These are phyloP conservation scores for Cacoxenus indagator DNA, from an alignment of 2,888 invertebrate genomes.

Conservation along the genomic window DNA sequence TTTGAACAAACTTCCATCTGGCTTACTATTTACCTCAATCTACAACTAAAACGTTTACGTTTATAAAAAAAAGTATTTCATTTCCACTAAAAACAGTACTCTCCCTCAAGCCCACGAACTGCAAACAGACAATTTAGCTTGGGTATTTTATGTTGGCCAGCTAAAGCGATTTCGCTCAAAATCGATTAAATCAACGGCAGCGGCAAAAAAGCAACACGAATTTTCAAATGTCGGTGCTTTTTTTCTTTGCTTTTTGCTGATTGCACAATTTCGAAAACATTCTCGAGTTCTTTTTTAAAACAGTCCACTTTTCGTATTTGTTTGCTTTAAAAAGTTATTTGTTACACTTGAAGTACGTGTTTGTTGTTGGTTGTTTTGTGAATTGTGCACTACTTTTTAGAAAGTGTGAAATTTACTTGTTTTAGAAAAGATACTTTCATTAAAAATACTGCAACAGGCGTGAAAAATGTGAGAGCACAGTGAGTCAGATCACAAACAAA, in stretches of 20 bases:
- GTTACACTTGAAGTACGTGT: background rate
- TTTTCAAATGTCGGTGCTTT: background rate
- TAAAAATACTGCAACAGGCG: background rate
- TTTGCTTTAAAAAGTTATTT: background rate
- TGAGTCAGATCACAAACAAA: background rate
- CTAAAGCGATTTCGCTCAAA: background rate
- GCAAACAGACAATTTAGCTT: background rate
- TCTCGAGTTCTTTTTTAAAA: background rate
- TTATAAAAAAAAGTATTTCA: too few relatives aligned
- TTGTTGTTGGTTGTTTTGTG: background rate
- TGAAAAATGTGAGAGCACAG: background rate
- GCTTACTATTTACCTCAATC: too few relatives aligned
- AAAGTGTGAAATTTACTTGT: constrained; percentile 9
- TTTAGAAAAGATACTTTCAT: background rate
- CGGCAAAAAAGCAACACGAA: background rate
- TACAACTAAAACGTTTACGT: too few relatives aligned
- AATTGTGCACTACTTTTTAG: background rate
- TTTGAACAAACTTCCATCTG: too few relatives aligned
- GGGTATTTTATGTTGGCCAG: background rate
- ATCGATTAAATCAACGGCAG: background rate
- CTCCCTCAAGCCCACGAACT: background rate
- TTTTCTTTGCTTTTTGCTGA: background rate
- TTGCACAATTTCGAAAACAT: background rate
- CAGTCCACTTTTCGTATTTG: background rate
- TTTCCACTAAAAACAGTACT: background rate